Base-by-base conservation (phyloP, 1,140 invertebrate species). In the Chironomus striatipennis region DNA sequence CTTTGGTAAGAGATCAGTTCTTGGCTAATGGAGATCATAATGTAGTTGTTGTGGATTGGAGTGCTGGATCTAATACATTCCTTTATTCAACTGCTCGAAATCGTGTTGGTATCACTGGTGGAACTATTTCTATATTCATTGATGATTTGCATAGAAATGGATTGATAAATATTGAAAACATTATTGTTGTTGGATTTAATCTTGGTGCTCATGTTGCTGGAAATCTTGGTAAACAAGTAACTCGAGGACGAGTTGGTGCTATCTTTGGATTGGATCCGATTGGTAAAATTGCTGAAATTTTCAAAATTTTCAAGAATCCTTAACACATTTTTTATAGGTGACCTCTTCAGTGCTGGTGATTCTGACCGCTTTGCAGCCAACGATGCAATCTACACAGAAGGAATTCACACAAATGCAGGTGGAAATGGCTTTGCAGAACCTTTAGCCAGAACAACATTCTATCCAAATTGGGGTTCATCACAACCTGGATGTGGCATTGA, bases 21-120 rank as follows among this genome's bases (percentile, higher is more conserved):
- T 5, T 34, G 24, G 24, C 24, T 34, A 34, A 12, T 12, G 9
- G 9, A 2, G 47, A 57, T 57, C 9, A 57, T 57, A 57, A 57
- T 57, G 9, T 12, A 7, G 7, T 92, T 75, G 80, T 85, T 24
- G 83, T 91, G 0, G 88, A 91, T 76, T 91, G 90, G 90, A 85
- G 82, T 9, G 78, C 81, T 5, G 81, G 86, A 8, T 86, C 88
- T 9, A 80, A 79, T 65, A 83, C 83, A 47, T 85, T 85, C 2
- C 5, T 43, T 64, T 86, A 86, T 34, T 77, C 83, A 8, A 81
- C 84, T 21, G 85, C 87, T 0, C 77, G 78, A 1, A 24, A 77
- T 67, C 77, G 79, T 75, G 81, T 84, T 0, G n/a, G 74, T 12
- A 75, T 74, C 15, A 79, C 83, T 24, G 81, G 80, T 73, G 78